Conservation (phyloP, 2,888 invertebrate genomes). For the Drosophila falleni region DNA sequence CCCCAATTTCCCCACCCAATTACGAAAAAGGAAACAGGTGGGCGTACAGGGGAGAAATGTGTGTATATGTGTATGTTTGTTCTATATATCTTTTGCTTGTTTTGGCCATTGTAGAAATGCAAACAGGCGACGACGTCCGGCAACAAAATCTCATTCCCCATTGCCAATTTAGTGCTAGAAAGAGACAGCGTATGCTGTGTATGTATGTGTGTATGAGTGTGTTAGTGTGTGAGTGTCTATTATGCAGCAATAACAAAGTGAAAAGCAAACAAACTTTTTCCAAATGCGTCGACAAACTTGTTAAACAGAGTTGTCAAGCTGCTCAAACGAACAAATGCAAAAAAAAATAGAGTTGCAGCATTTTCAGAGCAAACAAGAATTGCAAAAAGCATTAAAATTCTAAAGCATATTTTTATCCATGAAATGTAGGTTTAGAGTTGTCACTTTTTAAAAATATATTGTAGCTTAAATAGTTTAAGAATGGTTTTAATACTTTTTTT, state of each 20-base stretch:
- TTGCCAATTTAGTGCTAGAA: constrained; percentile 51
- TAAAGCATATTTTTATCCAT: not conserved
- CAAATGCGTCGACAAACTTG: constrained; percentile 50
- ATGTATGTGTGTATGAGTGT: not conserved
- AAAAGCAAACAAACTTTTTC: constrained; percentile 39
- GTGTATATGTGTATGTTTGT: constrained; percentile 3
- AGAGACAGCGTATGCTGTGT: not conserved
- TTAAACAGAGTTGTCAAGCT: constrained; percentile 39
- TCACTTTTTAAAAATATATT: not conserved
- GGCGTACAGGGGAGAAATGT: not conserved
- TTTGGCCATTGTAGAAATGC: constrained; percentile 63
- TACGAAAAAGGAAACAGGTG: constrained; percentile 22
- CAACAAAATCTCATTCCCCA: constrained; percentile 52
- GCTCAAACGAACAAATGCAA: not conserved
- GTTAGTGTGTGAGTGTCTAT: constrained; percentile 16
- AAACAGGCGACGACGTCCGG: constrained; percentile 52
- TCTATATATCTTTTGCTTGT: constrained; percentile 63
- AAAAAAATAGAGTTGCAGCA: constrained; percentile 5
- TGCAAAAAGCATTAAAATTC: not conserved
- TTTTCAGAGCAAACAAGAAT: not conserved
- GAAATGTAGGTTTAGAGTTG: not conserved
- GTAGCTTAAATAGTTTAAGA: not conserved
- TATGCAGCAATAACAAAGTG: constrained; percentile 23
- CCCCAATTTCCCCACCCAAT: not conserved
- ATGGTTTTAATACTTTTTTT: not conserved